Conservation (phyloP, 2,797 vertebrate species). For the Acrocephalus scirpaceus region DNA sequence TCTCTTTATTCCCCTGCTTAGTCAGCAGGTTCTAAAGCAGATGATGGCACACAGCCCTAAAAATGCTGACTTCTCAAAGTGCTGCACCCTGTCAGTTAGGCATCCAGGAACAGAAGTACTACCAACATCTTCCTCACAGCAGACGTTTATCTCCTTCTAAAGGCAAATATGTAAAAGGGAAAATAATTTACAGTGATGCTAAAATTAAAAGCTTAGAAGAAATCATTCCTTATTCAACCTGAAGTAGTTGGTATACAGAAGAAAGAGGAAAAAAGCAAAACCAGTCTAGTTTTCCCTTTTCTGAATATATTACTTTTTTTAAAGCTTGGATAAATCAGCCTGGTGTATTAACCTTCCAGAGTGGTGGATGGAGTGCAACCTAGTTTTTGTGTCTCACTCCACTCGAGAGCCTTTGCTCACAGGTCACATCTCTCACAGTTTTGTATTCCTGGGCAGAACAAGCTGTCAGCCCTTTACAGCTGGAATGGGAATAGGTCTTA, state of each 20-base stretch:
- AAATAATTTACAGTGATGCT: not conserved
- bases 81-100: not conserved
- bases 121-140: not conserved
- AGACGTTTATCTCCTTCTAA: not conserved
- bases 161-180: not conserved
- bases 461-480: not conserved
- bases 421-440: not conserved
- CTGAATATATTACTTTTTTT: not conserved
- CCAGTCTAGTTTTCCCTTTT: not conserved
- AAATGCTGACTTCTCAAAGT: conserved; percentile 21
- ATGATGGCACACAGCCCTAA: not conserved
- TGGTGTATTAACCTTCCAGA: not conserved
- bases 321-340: not conserved
- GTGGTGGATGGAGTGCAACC: not conserved
- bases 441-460: not conserved
- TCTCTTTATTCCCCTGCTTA: not conserved
- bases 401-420: not conserved
- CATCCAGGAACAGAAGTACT: not conserved
- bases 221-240: not conserved
- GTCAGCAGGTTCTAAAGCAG: conserved; percentile 3
- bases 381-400: not conserved
- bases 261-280: not conserved
- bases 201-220: conserved; percentile 20
- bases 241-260: not conserved
- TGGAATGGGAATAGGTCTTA: not conserved